Evolutionary conservation across 2,888 invertebrate genomes (phyloP).

Genomic region (Cosmia pyralina): DNA sequence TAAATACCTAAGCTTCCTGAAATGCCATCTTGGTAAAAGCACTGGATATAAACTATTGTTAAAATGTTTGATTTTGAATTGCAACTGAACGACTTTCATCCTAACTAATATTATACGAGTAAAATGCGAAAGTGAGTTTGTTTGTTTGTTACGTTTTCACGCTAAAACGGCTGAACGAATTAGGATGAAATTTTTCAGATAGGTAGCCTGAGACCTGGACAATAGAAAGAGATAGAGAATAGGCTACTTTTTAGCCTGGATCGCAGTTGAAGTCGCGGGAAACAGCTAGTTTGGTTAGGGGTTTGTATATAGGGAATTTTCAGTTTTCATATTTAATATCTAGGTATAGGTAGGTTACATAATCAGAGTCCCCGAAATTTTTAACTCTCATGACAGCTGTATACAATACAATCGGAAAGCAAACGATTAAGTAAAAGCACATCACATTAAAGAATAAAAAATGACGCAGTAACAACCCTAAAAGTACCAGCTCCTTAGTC

Average conservation of each 20-base stretch:
- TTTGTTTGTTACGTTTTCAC: no score
- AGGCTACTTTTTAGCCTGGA: no score
- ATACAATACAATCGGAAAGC: constrained; percentile 11
- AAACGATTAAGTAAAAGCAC: not conserved
- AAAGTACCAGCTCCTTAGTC: constrained; percentile 68
- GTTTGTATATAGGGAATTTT: not conserved
- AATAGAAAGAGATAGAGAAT: no score
- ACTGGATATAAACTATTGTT: not conserved
- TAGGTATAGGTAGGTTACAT: not conserved
- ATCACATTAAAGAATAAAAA: constrained; percentile 5
- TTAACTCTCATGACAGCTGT: constrained; percentile 11
- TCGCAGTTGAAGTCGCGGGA: no score
- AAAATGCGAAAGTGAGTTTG: no score
- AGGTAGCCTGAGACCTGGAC: no score
- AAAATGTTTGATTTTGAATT: not conserved
- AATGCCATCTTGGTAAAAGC: not conserved
- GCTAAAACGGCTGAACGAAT: no score
- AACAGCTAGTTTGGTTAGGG: no score
- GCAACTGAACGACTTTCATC: no score
- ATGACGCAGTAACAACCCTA: constrained; percentile 41
- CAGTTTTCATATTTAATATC: not conserved
- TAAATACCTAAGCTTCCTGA: not conserved
- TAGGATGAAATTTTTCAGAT: no score
- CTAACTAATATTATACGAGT: no score
- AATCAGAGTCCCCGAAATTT: not conserved